Conservation (phyloP, 2,797 vertebrate genomes). For the Cygnus olor region DNA sequence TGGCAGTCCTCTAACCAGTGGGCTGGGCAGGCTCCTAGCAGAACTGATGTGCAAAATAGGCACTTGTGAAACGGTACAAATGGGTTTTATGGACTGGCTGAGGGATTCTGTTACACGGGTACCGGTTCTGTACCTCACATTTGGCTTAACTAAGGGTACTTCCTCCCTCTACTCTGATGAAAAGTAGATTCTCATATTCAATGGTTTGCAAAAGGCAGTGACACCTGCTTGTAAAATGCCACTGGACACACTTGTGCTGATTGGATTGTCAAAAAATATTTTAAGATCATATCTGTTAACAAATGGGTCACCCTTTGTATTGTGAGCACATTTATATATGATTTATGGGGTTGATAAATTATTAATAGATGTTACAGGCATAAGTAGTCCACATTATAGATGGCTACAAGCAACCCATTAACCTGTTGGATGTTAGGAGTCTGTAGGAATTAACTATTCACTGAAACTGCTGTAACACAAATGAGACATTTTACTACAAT, state of each 20-base stretch:
- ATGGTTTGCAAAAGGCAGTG: not conserved
- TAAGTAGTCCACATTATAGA: not conserved
- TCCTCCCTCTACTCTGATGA: not conserved
- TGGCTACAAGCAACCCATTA: slow-evolving; percentile 31
- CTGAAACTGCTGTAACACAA: not conserved
- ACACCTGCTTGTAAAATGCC: not conserved
- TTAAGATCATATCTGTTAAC: not conserved
- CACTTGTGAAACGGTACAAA: not conserved
- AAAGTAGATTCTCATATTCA: not conserved
- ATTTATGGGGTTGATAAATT: slow-evolving; percentile 29
- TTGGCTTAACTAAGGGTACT: not conserved
- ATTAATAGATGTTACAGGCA: slow-evolving; percentile 10
- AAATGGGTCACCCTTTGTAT: not conserved
- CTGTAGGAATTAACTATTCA: slow-evolving; percentile 11
- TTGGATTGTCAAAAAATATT: slow-evolving; percentile 13
- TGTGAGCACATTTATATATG: not conserved
- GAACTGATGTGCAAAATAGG: not conserved
- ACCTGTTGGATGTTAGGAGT: slow-evolving; percentile 20
- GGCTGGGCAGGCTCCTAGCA: not conserved
- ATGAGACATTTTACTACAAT: not conserved
- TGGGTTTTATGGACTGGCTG: not conserved
- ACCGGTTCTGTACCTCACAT: not conserved
- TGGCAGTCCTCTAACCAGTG: not conserved
- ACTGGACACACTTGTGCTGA: slow-evolving; percentile 8
- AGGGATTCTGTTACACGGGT: not conserved